Evolutionary conservation across 2,797 vertebrate genomes (phyloP), one percentile per base, ranked within the genome.

Genomic region (Paedocypris micromegethes): DNA sequence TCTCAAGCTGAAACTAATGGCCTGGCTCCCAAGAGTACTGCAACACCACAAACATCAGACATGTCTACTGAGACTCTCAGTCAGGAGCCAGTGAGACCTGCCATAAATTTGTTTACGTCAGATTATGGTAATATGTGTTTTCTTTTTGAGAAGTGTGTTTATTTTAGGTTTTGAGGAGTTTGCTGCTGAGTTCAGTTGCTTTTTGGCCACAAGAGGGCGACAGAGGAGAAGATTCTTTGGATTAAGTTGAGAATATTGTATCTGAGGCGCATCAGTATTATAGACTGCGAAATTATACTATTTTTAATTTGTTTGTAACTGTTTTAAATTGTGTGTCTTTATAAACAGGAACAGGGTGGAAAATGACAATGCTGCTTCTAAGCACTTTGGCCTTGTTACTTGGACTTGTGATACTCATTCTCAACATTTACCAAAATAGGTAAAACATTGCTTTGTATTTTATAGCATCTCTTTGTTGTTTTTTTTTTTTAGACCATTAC

Each of bases 351-450:
- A 87, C 88, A 49, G 86, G 84, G 75, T 93, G 93, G 93, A 93
- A 91, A 81, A 90, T 90, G 0, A 88, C 89, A 59, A 93, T 94
- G 91, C 74, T 94, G 79, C 84, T 92, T n/a, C 83, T 94, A 42
- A 92, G 90, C 51, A 92, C 90, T 8, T 60, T 94, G 82, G 92
- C 90, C 57, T 86, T 94, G 68, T 77, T 93, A 47, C 80, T 94
- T 70, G 92, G 92, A 7, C 79, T 90, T 73, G 83, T 90, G 57
- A 92, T 94, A 65, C 84, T 94, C 54, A 86, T 87, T 37, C 79
- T 93, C 64, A 92, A 85, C 49, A 87, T 94, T 70, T 89, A 90
- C 66, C 83, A 89, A 70, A 93, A 92, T 70, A 93, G 88, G 93
- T 94, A 75, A 89, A 88, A 77, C 23, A 23, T 23, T 23, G 23